phyloP scores from a whole-genome alignment of 2,888 invertebrate species.

The Drosophila sordidula region DNA sequence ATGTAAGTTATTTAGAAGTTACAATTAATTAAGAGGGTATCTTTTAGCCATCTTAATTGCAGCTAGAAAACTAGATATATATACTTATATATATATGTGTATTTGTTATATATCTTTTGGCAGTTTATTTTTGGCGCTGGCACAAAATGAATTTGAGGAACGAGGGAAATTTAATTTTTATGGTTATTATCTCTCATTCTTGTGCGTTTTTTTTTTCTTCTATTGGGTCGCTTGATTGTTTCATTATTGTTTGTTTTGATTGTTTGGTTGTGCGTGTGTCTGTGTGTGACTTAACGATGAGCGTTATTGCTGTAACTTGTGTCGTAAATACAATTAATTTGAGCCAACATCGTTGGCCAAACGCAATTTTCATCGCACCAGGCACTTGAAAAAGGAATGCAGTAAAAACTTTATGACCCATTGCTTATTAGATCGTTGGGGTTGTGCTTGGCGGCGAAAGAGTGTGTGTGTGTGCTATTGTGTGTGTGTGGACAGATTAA shows the following conservation, averaged over 20 bases:
- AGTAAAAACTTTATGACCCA: conserved; percentile 56
- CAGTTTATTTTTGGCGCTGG: conserved; percentile 48
- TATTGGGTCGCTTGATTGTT: conserved; percentile 43
- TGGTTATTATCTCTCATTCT: conserved; percentile 42
- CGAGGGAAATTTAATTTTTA: conserved; percentile 44
- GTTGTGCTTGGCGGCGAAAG: neutral
- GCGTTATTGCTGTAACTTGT: conserved; percentile 55
- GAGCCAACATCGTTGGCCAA: conserved; percentile 23
- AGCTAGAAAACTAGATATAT: conserved; percentile 6
- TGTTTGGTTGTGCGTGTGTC: conserved; percentile 18
- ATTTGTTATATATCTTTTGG: conserved; percentile 20
- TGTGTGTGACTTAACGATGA: conserved; percentile 33
- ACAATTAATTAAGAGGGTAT: neutral
- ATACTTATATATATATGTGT: conserved; percentile 9
- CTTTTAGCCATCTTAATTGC: neutral
- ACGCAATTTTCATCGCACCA: conserved; percentile 23
- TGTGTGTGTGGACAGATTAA: conserved; percentile 9
- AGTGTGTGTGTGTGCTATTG: neutral
- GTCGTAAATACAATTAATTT: conserved; percentile 68
- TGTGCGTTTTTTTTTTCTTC: conserved; percentile 8
- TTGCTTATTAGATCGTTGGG: conserved; percentile 20
- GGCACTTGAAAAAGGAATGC: conserved; percentile 59
- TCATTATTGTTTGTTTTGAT: conserved; percentile 45
- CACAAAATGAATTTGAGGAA: conserved; percentile 30
- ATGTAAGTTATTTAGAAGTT: neutral